These are phyloP conservation scores for Diachasmimorpha longicaudata DNA, from an alignment of 1,140 invertebrate species.

Conservation along the genomic window DNA sequence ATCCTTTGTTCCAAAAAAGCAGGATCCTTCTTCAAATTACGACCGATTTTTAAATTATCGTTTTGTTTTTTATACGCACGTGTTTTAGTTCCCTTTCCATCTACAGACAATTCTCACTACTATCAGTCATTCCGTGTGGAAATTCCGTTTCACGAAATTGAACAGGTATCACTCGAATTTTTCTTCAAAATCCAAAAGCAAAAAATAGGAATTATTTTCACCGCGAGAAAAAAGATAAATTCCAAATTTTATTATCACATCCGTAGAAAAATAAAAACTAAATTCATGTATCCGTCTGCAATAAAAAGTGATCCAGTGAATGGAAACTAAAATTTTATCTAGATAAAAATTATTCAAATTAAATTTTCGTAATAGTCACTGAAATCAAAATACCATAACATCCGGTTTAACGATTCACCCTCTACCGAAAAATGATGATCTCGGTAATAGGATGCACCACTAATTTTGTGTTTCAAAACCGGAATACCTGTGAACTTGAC, in stretches of 20 bases:
- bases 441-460: conserved; percentile 15
- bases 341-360: neutral
- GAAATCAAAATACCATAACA: neutral
- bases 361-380: neutral
- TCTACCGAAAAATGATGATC: neutral
- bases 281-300: too few species aligned
- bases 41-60: neutral
- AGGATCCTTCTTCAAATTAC: neutral
- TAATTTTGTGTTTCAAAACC: conserved; percentile 22
- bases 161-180: neutral
- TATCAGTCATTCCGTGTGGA: neutral
- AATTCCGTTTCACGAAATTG: neutral
- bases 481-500: conserved; percentile 29
- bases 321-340: neutral
- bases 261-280: neutral
- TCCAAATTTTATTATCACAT: neutral
- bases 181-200: neutral
- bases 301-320: neutral
- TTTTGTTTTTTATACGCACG: neutral
- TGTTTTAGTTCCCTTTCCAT: neutral
- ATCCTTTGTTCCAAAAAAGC: neutral
- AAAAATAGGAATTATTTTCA: neutral
- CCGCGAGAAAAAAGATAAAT: neutral
- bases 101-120: neutral
- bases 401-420: neutral